Evolutionary conservation across 2,113 vertebrate genomes (phyloP).

Genomic region (Delphinus delphis): DNA sequence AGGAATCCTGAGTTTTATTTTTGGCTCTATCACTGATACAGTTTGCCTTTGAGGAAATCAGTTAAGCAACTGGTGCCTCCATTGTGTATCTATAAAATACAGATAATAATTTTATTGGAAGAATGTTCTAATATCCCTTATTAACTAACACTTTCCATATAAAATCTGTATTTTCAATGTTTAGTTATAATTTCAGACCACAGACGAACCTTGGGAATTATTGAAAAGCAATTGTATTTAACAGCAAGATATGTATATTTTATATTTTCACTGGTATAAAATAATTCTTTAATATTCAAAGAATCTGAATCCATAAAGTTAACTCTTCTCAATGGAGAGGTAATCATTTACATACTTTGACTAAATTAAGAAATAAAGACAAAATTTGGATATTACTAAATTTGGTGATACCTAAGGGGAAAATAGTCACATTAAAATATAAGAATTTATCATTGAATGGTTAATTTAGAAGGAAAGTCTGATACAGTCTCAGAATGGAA

Average conservation of each 20-base stretch:
- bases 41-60: slow-evolving; percentile 16
- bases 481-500: background rate
- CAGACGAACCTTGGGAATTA: slow-evolving; percentile 68
- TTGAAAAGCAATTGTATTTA: slow-evolving; percentile 69
- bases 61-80: background rate
- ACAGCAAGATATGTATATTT: slow-evolving; percentile 59
- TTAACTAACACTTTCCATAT: slow-evolving; percentile 2
- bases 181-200: slow-evolving; percentile 68
- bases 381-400: slow-evolving; percentile 62
- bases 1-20: background rate
- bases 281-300: slow-evolving; percentile 73
- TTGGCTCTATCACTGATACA: background rate
- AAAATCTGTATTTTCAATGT: slow-evolving; percentile 35
- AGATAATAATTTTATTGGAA: slow-evolving; percentile 3
- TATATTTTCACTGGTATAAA: slow-evolving; percentile 73
- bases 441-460: slow-evolving; percentile 27
- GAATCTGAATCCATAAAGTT: slow-evolving; percentile 56
- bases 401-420: slow-evolving; percentile 20
- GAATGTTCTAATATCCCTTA: background rate
- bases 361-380: slow-evolving; percentile 59
- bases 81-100: background rate
- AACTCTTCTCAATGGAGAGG: slow-evolving; percentile 47
- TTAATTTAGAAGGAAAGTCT: slow-evolving; percentile 48
- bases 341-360: slow-evolving; percentile 56
- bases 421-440: slow-evolving; percentile 51